Evolutionary conservation across 1,140 invertebrate species (phyloP).

Genomic region (Nephila pilipes): DNA sequence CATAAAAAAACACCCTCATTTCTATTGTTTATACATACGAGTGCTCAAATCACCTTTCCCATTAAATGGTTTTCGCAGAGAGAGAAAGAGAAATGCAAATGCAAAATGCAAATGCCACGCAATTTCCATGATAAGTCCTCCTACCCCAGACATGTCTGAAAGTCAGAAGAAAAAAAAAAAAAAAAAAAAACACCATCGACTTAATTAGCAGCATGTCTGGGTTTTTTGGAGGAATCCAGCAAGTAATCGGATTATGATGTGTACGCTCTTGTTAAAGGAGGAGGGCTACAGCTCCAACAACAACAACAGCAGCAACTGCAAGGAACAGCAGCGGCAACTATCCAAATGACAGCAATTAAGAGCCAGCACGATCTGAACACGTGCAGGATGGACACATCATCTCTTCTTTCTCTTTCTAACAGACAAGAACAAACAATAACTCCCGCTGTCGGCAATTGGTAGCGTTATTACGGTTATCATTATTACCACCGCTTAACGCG

Average conservation of each 20-base stretch:
- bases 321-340: slow-evolving; percentile 7
- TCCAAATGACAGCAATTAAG: slow-evolving; percentile 70
- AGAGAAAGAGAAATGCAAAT: slow-evolving; percentile 31
- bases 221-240: neutral
- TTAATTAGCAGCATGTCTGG: slow-evolving; percentile 13
- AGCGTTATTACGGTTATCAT: slow-evolving; percentile 65
- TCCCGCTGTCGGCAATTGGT: slow-evolving; percentile 37
- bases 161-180: neutral
- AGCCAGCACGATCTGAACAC: slow-evolving; percentile 53
- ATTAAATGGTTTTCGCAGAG: neutral
- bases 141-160: slow-evolving; percentile 27
- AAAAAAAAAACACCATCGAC: neutral
- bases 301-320: slow-evolving; percentile 39
- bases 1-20: neutral
- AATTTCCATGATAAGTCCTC: slow-evolving; percentile 13
- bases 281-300: neutral
- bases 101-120: slow-evolving; percentile 1
- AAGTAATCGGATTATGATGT: neutral
- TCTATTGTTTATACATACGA: slow-evolving; percentile 12
- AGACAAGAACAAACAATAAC: slow-evolving; percentile 29
- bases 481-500: slow-evolving; percentile 55
- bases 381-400: slow-evolving; percentile 55
- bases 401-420: neutral
- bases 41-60: slow-evolving; percentile 25
- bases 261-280: neutral